A percentile compares a stretch with the other conserved stretches of the same genome.
These are phyloP conservation scores for Pithys albifrons DNA, from an alignment of 2,113 vertebrate genomes.

Conservation along the genomic window DNA sequence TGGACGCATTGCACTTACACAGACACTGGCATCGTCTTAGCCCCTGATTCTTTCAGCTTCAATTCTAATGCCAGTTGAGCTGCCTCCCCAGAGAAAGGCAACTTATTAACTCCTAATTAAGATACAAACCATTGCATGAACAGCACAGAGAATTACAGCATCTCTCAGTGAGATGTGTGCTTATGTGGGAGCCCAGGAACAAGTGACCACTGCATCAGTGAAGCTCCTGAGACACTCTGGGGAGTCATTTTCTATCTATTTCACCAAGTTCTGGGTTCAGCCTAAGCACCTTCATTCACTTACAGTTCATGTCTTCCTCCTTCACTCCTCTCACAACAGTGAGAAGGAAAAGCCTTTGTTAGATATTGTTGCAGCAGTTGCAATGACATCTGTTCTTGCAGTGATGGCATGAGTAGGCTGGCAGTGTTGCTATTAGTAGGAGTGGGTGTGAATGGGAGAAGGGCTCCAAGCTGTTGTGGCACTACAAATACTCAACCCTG, in stretches of 20 bases:
- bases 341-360: neutral
- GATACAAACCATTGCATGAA: neutral
- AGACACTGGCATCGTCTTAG: neutral
- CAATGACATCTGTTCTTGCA: neutral
- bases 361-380: neutral
- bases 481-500: neutral
- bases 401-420: neutral
- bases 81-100: neutral
- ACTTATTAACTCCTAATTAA: neutral
- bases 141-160: neutral
- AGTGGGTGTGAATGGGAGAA: neutral
- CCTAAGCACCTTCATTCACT: neutral
- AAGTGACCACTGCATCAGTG: neutral
- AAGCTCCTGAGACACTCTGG: neutral
- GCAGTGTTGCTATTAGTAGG: neutral
- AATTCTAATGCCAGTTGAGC: neutral
- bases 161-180: neutral
- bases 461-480: neutral
- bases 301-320: accelerated
- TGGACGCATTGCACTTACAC: neutral
- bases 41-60: neutral
- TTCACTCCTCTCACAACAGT: neutral
- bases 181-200: neutral
- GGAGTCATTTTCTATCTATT: neutral
- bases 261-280: neutral